phyloP scores from a whole-genome alignment of 2,113 vertebrate species.

The Megalops atlanticus region DNA sequence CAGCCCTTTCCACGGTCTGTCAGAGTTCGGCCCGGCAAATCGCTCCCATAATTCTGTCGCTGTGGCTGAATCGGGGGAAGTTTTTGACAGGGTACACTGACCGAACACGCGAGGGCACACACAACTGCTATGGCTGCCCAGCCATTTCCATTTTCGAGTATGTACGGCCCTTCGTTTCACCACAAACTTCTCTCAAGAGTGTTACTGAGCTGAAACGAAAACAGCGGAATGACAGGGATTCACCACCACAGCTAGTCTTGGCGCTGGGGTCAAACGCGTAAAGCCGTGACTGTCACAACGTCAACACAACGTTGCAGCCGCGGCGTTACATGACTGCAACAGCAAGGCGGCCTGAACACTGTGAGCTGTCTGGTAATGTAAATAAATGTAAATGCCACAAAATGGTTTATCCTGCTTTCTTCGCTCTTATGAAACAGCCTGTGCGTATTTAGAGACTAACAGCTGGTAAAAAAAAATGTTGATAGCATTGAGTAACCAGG shows the following conservation, averaged over 20 bases:
- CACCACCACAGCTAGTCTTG: background rate
- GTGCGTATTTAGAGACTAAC: slow-evolving; percentile 10
- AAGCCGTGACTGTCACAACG: background rate
- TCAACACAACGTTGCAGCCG: slow-evolving; percentile 16
- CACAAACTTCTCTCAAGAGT: background rate
- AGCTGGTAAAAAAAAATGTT: slow-evolving; percentile 26
- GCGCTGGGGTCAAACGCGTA: background rate
- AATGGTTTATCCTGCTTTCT: background rate
- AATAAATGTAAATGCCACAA: background rate
- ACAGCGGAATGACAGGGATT: background rate
- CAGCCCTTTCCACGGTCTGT: slow-evolving; percentile 50
- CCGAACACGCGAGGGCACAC: background rate
- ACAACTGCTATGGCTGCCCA: background rate
- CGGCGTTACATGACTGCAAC: background rate
- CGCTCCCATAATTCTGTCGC: slow-evolving; percentile 63
- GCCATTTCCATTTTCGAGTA: background rate
- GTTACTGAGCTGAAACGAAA: background rate
- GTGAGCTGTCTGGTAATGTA: background rate
- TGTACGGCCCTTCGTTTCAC: background rate
- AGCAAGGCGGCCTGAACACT: background rate
- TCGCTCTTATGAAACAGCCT: background rate
- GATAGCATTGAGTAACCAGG: slow-evolving; percentile 30
- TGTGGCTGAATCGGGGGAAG: slow-evolving; percentile 54
- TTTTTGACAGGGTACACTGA: slow-evolving; percentile 35
- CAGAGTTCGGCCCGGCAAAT: slow-evolving; percentile 57